Base-by-base conservation (phyloP, 1,140 invertebrate species). In the Globodera ellingtonae region DNA sequence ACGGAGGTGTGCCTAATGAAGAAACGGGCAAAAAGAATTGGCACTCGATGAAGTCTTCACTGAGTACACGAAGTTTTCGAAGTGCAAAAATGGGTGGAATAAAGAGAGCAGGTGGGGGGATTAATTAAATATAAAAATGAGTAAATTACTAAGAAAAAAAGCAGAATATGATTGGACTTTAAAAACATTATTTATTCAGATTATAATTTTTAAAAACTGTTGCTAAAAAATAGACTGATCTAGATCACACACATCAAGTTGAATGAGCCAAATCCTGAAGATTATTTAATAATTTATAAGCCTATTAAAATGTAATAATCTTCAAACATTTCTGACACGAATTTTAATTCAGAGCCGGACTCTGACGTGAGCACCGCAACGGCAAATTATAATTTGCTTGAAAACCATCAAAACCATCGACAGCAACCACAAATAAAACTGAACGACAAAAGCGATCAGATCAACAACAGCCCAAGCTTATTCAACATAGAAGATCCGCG, bases 1-100 rank as follows among this genome's bases (percentile, higher is more conserved):
- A 70, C 74, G 75, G 70, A 44, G 75, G 46, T 44, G n/a, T 74
- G 56, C 56, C 56, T 18, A 59, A 50, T 50, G 10, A 59, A 59
- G 56, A 52, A 52, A 15, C 10, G 15, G 9, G 10, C 56, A 59
- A 59, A 59, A 59, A 59, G 56, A 59, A 59, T 15, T 15, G 56
- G 56, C 56, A 59, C 56, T 0, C 56, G 4, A 59, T 59, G 56
- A 59, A 59, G 4, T 15, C 56, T 10, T 59, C 56, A 18, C 10
- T 59, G 56, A 59, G 56, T 59, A 59, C 56, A 50, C 75, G 75
- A 44, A 72, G 67, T 73, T 72, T 82, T 65, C 70, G 73, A n/a
- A 81, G 18, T 46, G 24, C 8, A 59, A 76, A 47, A 70, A 56
- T n/a, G n/a, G 47, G 13, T 74, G 75, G 75, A 15, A 24, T 56